These are phyloP conservation scores for Drosophila birchii DNA, from an alignment of 2,888 invertebrate genomes.

Conservation along the genomic window DNA sequence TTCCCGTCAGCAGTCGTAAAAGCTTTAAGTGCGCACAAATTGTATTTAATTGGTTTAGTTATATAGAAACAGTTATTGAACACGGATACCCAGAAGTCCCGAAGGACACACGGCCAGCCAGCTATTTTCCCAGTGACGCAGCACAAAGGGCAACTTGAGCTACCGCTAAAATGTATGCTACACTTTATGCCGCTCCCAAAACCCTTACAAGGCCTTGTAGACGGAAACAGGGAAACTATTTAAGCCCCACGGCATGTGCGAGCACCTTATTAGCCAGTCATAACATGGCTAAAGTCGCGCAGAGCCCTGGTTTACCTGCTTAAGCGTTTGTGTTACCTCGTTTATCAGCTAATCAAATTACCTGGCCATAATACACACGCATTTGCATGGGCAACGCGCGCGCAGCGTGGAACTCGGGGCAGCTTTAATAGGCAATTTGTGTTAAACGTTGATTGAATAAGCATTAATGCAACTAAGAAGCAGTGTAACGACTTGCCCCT, in stretches of 20 bases:
- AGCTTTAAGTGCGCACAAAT: not conserved
- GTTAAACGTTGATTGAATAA: conserved; percentile 68
- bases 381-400: conserved; percentile 16
- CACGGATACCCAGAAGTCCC: not conserved
- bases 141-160: not conserved
- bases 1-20: not conserved
- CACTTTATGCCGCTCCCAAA: not conserved
- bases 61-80: conserved; percentile 1
- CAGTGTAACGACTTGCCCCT: conserved; percentile 30
- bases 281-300: conserved; percentile 15
- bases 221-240: not conserved
- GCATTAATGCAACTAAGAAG: conserved; percentile 57
- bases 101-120: no score
- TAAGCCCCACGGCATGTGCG: not conserved
- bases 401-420: conserved; percentile 8
- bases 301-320: conserved; percentile 7
- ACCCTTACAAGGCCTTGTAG: not conserved
- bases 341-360: conserved; percentile 64
- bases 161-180: conserved; percentile 41
- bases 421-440: conserved; percentile 69
- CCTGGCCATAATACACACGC: conserved; percentile 46
- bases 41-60: not conserved
- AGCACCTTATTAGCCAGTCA: conserved; percentile 42
- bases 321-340: conserved; percentile 31
- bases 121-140: not conserved